Evolutionary conservation across 2,113 vertebrate species (phyloP), one percentile per base, ranked within the genome.

Genomic region (Eulacestoma nigropectus): DNA sequence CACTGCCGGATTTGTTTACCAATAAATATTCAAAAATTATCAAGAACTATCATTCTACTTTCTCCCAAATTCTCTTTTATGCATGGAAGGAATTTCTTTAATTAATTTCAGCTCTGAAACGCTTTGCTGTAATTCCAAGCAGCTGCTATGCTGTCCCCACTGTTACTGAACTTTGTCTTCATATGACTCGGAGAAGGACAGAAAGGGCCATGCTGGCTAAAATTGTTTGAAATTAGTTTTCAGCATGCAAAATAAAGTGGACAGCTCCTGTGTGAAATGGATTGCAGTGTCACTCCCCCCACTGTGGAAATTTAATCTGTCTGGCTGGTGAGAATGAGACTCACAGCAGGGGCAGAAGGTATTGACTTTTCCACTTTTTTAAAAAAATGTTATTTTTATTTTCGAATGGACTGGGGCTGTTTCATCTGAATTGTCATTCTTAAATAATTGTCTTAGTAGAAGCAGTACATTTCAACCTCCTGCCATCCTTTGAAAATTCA

Each of bases 141-240:
- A 95, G 72, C 83, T 93, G 83, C 55, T 84, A 15, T 87, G 47
- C 62, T 91, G 65, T 95, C 69, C 37, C 57, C 53, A 53, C 44
- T 73, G 41, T 79, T 95, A 91, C 91, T 91, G 69, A 96, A 67
- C 78, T 96, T 93, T 96, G 57, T 76, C 46, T 89, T 95, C 53
- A 16, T 50, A 29, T 1, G 22, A 65, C 50, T 53, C 2, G 2
- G 44, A 73, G 60, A 90, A 94, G 73, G 79, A 94, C 57, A 94
- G 84, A 87, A 76, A 69, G 78, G 65, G 53, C 74, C 46, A 2
- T 18, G 20, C 49, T 95, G 57, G 42, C 55, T 91, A 62, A 69
- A 90, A 79, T 85, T 53, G 42, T 79, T 90, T 83, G 37, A 91
- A 91, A 85, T 87, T 85, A 63, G 78, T 87, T 89, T 94, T 72